Evolutionary conservation across 2,113 vertebrate genomes (phyloP).

Genomic region (Poecile atricapillus): DNA sequence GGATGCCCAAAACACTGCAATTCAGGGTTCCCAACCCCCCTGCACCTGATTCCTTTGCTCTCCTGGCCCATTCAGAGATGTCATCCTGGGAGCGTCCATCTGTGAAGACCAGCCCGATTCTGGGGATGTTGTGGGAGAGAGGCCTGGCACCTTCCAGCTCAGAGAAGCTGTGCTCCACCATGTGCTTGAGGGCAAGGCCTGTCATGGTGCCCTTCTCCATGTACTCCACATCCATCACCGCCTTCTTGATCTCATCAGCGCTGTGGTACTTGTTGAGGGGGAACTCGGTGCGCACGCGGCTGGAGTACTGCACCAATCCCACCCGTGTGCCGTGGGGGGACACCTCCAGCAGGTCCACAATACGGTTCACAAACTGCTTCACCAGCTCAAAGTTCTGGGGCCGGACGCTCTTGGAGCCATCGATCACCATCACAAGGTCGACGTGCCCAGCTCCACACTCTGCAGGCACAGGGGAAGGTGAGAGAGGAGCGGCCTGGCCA

Average conservation of each 20-base stretch:
- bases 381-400: constrained; percentile 96
- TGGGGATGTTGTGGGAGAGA: constrained; percentile 78
- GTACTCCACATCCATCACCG: constrained; percentile 90
- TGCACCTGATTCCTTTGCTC: constrained; percentile 90
- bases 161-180: constrained; percentile 94
- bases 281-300: constrained; percentile 92
- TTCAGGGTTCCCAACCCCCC: neutral
- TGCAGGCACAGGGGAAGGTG: constrained; percentile 19
- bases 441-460: constrained; percentile 87
- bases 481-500: neutral
- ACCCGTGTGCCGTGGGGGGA: constrained; percentile 86
- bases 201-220: constrained; percentile 99
- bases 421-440: constrained; percentile 91
- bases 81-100: constrained; percentile 97
- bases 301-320: constrained; percentile 95
- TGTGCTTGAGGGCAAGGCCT: constrained; percentile 90
- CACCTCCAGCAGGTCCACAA: constrained; percentile 92
- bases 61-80: constrained; percentile 89
- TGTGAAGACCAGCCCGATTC: constrained; percentile 91
- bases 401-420: constrained; percentile 95
- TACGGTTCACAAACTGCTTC: constrained; percentile 95
- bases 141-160: constrained; percentile 83
- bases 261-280: constrained; percentile 87
- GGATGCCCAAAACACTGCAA: neutral
- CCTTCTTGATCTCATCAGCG: constrained; percentile 86